Base-by-base conservation (phyloP, 2,888 invertebrate species). In the Crematogaster levior region DNA sequence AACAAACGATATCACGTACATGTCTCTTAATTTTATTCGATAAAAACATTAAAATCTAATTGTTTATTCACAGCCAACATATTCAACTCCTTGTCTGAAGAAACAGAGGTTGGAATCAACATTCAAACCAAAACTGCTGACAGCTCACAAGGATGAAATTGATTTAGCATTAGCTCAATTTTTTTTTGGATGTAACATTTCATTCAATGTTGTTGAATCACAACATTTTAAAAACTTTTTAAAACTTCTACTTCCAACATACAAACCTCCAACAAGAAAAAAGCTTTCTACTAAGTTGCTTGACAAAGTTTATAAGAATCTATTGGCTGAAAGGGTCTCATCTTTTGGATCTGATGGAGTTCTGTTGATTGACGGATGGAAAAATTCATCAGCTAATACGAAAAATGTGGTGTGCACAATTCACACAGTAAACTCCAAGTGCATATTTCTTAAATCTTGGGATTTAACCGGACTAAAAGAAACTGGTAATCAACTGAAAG, bases 291-390 rank as follows among this genome's bases (percentile, higher is more conserved):
- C 34, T 6, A 61, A 30, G 6, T 15, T 61, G n/a, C 37, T 61
- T n/a, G 61, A 61, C 21, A 37, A 61, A 21, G 30, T 61, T 21
- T 61, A 61, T 2, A 3, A 63, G 9, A 63, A 40, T 63, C 1
- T 61, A 21, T 37, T 61, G 37, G 21, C 21, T 40, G 63, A 40
- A 15, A 61, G 61, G 2, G 37, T 61, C 24, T 63, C 63, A 63
- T 63, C 63, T 40, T 15, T 61, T 61, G 61, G 21, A 34, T 61
- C 37, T 15, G n/a, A 37, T n/a, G 37, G 61, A 34, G 37, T 63
- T 24, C 27, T 43, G 3, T 24, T 65, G 10, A 65, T 84, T 43
- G 84, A 83, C 74, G 73, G 83, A 12, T 86, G 86, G 82, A 86
- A 82, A 80, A 85, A 85, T 88, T n/a, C n/a, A n/a, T n/a, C n/a